These are phyloP conservation scores for Vipera latastei DNA, from an alignment of 2,797 vertebrate genomes.

Conservation along the genomic window DNA sequence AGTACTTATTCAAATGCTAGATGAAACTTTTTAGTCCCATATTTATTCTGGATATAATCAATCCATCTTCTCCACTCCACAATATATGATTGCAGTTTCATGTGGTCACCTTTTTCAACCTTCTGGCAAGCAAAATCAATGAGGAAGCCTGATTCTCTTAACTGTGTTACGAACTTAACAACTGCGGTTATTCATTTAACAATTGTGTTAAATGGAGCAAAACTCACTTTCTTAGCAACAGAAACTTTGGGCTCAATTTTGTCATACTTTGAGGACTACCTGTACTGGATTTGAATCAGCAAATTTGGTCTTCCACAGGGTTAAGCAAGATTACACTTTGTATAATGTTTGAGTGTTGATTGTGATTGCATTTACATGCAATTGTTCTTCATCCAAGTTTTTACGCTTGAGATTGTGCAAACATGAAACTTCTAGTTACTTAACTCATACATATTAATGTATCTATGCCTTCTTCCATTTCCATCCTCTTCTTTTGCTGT, in stretches of 20 bases:
- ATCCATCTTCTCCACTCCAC: too few species aligned
- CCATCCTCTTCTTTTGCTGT: background rate
- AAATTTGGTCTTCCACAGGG: background rate
- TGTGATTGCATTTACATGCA: background rate
- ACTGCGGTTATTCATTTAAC: background rate
- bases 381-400: background rate
- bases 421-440: background rate
- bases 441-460: background rate
- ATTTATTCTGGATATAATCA: too few species aligned
- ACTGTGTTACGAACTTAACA: background rate
- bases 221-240: background rate
- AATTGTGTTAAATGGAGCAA: background rate
- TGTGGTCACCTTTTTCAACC: background rate
- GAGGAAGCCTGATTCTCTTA: background rate
- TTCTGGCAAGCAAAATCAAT: background rate
- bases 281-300: background rate
- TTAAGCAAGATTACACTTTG: background rate
- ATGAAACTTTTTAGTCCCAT: too few species aligned
- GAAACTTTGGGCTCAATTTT: background rate
- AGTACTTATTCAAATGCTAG: too few species aligned
- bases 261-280: background rate
- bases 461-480: too few species aligned
- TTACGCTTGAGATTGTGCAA: background rate
- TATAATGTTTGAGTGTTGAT: background rate
- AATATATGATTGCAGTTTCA: background rate